Evolutionary conservation across 2,888 invertebrate genomes (phyloP), one percentile per base, ranked within the genome.

Genomic region (Tenthredo distinguenda): DNA sequence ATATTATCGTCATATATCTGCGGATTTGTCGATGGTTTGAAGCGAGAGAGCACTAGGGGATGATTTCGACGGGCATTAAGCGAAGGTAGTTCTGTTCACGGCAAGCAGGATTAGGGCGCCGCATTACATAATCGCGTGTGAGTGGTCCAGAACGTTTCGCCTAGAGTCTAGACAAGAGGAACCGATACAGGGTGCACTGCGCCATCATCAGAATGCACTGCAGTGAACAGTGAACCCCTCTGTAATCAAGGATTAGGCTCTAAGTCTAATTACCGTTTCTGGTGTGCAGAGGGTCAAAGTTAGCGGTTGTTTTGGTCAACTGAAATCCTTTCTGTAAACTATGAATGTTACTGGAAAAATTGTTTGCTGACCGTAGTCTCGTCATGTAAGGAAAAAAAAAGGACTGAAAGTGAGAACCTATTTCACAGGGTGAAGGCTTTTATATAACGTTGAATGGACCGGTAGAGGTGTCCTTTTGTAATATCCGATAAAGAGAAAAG

Each of bases 61-160:
- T 81, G 62, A 81, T 81, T 81, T n/a, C 40, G 40, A 81, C 62
- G 40, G 81, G 40, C 62, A 81, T 12, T 34, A 62, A 81, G 81
- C 81, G 62, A 81, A 34, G 81, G 81, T 81, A 74, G 81, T 50
- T 71, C 85, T 85, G 85, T 47, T 84, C 55, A 74, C 37, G 71
- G 65, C 55, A 81, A 43, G 37, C 43, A 26, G 77, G 72, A 77
- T 84, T 77, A 83, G 55, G 10, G 50, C 43, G 74, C 86, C 47
- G 84, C 83, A 72, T 83, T 77, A 86, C 85, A 84, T 18, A 58
- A 81, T 81, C 62, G 40, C 81, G 81, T 58, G 81, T 37, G 21
- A 81, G 81, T 81, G 62, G 58, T 81, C 81, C 37, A 31, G 58
- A 58, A 81, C 62, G 40, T 40, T 81, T 55, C 55, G 55, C 21